These are phyloP conservation scores for Scytalopus superciliaris DNA, from an alignment of 2,113 vertebrate genomes.

Conservation along the genomic window DNA sequence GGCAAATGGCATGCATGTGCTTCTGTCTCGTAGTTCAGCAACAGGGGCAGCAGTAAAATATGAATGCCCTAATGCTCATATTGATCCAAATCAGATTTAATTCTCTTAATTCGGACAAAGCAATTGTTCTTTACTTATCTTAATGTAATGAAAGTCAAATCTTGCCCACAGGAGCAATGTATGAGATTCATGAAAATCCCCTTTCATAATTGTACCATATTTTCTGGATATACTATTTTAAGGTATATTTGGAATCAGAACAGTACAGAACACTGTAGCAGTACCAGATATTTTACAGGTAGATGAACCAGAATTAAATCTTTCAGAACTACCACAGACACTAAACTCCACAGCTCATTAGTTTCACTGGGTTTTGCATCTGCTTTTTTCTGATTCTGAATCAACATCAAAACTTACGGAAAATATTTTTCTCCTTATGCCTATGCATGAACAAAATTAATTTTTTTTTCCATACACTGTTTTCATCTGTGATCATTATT, in stretches of 20 bases:
- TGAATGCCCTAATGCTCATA: background rate
- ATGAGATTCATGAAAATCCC: background rate
- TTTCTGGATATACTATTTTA: background rate
- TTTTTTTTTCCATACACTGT: background rate
- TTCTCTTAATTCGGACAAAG: background rate
- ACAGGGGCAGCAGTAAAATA: background rate
- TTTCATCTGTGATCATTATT: background rate
- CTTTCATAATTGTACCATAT: background rate
- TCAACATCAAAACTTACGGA: background rate
- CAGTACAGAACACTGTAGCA: background rate
- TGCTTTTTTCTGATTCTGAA: background rate
- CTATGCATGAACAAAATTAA: background rate
- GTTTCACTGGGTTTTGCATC: background rate
- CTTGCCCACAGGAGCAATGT: background rate
- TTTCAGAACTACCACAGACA: background rate
- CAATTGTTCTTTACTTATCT: background rate
- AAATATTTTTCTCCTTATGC: background rate
- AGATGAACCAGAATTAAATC: background rate
- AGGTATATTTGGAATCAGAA: background rate
- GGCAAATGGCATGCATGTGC: background rate
- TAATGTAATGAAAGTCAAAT: background rate
- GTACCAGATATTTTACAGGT: background rate
- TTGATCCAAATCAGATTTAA: background rate
- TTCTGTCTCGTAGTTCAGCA: background rate
- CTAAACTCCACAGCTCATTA: background rate